A percentile compares a stretch with the other conserved stretches of the same genome.
These are phyloP conservation scores for Hyposoter didymator DNA, from an alignment of 2,888 invertebrate species.

Conservation along the genomic window DNA sequence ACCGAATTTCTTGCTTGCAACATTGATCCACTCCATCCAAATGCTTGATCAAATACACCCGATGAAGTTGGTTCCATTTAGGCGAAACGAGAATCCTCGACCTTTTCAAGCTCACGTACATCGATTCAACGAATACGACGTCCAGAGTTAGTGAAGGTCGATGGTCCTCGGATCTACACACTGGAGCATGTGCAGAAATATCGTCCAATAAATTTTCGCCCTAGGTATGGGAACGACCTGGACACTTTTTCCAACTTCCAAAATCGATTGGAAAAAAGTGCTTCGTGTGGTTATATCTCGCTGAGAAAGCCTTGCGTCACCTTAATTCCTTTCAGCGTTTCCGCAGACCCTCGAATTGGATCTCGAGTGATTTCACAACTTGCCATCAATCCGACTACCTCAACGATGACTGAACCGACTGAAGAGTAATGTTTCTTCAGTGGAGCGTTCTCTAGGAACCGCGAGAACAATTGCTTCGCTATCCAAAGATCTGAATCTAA, in stretches of 20 bases:
- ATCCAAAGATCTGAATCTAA: not conserved
- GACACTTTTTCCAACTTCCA: conserved; percentile 33
- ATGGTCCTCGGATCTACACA: conserved; percentile 5
- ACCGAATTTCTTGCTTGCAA: not conserved
- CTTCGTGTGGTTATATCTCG: conserved; percentile 1
- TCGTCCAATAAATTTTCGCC: conserved; percentile 19
- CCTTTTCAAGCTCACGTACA: conserved; percentile 38
- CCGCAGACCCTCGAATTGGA: not conserved
- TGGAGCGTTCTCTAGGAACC: not conserved
- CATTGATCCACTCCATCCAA: conserved; percentile 3
- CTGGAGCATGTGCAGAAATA: not conserved
- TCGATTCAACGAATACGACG: conserved; percentile 1
- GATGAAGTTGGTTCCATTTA: conserved; percentile 36
- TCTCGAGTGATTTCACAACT: not conserved
- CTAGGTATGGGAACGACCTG: not conserved
- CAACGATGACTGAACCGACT: not conserved
- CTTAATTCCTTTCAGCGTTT: conserved; percentile 38
- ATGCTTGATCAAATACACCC: conserved; percentile 2
- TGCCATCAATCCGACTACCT: not conserved
- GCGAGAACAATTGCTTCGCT: not conserved
- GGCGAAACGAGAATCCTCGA: conserved; percentile 23
- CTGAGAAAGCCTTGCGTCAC: not conserved
- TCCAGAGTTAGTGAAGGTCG: conserved; percentile 5
- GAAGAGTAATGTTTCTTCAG: not conserved
- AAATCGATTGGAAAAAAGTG: conserved; percentile 5